phyloP scores from a whole-genome alignment of 2,113 vertebrate genomes.

The Setophaga petechia region DNA sequence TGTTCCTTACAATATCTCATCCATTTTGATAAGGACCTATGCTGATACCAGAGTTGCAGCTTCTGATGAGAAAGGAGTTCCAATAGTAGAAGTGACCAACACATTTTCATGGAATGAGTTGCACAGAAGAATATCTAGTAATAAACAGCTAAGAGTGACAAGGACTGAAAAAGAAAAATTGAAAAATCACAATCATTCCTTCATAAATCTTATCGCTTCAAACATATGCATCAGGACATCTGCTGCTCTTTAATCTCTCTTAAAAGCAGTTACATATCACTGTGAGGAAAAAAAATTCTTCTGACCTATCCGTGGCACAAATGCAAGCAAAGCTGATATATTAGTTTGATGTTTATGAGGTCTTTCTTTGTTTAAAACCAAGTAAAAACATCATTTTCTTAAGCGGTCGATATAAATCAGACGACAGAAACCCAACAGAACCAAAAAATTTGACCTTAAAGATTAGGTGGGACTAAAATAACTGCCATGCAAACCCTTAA shows the following conservation, averaged over 20 bases:
- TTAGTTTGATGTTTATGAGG: background rate
- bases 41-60: background rate
- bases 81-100: background rate
- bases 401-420: background rate
- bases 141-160: background rate
- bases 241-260: background rate
- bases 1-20: background rate
- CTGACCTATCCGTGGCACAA: background rate
- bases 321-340: background rate
- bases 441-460: background rate
- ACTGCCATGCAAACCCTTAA: background rate
- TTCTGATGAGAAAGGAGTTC: background rate
- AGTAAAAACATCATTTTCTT: background rate
- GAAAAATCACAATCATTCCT: background rate
- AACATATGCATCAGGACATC: background rate
- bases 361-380: background rate
- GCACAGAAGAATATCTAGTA: background rate
- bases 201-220: background rate
- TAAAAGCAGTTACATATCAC: background rate
- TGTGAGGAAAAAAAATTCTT: background rate
- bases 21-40: background rate
- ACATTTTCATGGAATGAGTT: background rate
- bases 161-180: background rate
- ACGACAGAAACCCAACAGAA: background rate
- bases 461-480: background rate